phyloP scores from a whole-genome alignment of 2,888 invertebrate species.

The Nemoura dubitans region DNA sequence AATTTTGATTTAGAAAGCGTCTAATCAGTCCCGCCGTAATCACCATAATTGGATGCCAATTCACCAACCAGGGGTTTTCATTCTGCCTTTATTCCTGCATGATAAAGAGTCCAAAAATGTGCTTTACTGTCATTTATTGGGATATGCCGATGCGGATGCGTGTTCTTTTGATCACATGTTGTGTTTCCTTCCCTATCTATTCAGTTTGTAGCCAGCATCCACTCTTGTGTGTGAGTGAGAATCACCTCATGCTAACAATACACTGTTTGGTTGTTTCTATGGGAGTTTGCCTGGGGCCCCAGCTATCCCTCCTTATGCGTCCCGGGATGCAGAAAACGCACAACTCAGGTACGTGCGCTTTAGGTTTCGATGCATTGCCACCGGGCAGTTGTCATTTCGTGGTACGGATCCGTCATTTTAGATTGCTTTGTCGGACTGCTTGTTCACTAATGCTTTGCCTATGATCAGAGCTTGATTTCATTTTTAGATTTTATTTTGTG shows the following conservation, averaged over 20 bases:
- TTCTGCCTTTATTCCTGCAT: too few species aligned
- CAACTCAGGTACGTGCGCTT: constrained; percentile 32
- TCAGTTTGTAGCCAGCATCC: not conserved
- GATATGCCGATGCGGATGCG: not conserved
- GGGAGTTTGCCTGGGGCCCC: constrained; percentile 34
- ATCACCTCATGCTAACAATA: constrained; percentile 24
- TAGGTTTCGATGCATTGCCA: constrained; percentile 15
- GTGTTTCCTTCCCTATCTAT: not conserved
- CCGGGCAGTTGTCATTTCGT: not conserved
- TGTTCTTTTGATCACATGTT: not conserved
- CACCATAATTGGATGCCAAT: too few species aligned
- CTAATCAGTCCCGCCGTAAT: too few species aligned
- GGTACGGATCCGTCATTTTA: not conserved
- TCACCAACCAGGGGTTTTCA: too few species aligned
- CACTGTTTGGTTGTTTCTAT: constrained; percentile 35
- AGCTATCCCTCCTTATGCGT: constrained; percentile 30
- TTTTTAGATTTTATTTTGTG: too few species aligned
- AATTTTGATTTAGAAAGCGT: too few species aligned
- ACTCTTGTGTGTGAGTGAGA: not conserved
- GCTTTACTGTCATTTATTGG: not conserved
- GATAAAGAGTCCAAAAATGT: too few species aligned
- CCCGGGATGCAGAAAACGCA: constrained; percentile 16
- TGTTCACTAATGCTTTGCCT: not conserved
- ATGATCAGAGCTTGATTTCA: not conserved
- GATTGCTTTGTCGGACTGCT: not conserved